Base-by-base conservation (phyloP, 2,888 invertebrate genomes). In the Gortyna flavago region DNA sequence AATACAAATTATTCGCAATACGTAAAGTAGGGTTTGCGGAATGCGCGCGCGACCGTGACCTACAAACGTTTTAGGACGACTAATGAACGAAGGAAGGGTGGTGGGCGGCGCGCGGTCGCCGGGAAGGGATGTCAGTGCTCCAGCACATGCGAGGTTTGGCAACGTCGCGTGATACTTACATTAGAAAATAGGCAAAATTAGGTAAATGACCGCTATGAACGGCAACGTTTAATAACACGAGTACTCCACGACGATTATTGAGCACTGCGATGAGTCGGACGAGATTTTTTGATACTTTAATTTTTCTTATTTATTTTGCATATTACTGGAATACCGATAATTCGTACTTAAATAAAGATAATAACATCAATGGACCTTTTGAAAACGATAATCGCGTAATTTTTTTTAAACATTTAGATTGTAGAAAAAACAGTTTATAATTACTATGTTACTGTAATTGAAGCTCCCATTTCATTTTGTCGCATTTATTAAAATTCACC, bases 11-110 rank as follows among this genome's bases (percentile, higher is more conserved):
- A 48, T 48, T 48, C 48, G 32, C 48, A 48, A 38, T 48, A 66
- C 44, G 66, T 66, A 66, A 44, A 54, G 66, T 66, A 66, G 44
- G 35, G 51, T 72, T 48, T 66, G 72, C 16, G 62, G 62, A 62
- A 62, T 62, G 51, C 62, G 72, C 62, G 51, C 35, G 62, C 18
- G 66, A 44, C 44, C 44, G 29, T 66, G 44, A 29, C 29, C 66
- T 66, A 66, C 66, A 66, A 66, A 66, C 44, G 44, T 66, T 66
- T 66, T 48, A 18, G 18, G 48, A 18, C 48, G 48, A 48, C 18
- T 21, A 48, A 21, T 48, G 18, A 21, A 25, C 21, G 51, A 51
- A 51, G 51, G 51, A 51, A 25, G 21, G 25, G 25, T 2, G 21
- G 18, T 16, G 44, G 44, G 5, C 44, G 13, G 48, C 13, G 16